phyloP scores from a whole-genome alignment of 2,113 vertebrate genomes.

The Chloebia gouldiae region DNA sequence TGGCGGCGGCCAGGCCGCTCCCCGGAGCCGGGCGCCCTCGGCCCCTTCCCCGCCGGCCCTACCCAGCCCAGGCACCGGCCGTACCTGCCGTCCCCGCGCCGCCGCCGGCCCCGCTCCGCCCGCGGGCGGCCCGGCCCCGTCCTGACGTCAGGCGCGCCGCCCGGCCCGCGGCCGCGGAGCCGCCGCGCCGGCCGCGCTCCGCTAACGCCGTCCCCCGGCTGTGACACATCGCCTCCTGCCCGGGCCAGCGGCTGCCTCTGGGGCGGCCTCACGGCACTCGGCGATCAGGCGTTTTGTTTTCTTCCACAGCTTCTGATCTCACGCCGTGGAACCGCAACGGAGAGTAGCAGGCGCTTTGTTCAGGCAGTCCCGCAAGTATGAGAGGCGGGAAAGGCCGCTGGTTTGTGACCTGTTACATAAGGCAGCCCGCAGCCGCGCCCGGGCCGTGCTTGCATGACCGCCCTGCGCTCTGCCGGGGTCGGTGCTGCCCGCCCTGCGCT shows the following conservation, averaged over 20 bases:
- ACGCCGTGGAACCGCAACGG: fast-evolving
- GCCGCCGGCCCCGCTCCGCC: background rate
- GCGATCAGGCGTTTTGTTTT: fast-evolving
- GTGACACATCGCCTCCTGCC: background rate
- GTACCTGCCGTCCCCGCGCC: background rate
- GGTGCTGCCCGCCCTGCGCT: background rate
- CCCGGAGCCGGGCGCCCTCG: background rate
- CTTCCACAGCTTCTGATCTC: background rate
- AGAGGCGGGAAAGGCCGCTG: background rate
- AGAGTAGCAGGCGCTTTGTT: background rate
- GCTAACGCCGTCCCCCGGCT: too few relatives aligned
- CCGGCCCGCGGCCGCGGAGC: background rate
- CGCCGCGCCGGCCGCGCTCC: background rate
- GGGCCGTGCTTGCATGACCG: fast-evolving
- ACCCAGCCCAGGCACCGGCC: background rate
- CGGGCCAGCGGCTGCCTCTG: background rate
- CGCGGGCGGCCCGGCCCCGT: background rate
- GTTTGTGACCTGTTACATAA: fast-evolving
- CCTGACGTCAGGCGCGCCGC: background rate
- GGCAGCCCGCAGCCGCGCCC: background rate
- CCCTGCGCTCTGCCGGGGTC: fast-evolving
- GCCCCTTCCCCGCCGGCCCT: background rate
- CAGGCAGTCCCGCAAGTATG: fast-evolving
- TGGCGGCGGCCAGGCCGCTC: background rate
- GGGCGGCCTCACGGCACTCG: fast-evolving